phyloP scores from a whole-genome alignment of 37 sponge, comb jelly and placozoan genomes.

The Chondrilla cf. caribensis region DNA sequence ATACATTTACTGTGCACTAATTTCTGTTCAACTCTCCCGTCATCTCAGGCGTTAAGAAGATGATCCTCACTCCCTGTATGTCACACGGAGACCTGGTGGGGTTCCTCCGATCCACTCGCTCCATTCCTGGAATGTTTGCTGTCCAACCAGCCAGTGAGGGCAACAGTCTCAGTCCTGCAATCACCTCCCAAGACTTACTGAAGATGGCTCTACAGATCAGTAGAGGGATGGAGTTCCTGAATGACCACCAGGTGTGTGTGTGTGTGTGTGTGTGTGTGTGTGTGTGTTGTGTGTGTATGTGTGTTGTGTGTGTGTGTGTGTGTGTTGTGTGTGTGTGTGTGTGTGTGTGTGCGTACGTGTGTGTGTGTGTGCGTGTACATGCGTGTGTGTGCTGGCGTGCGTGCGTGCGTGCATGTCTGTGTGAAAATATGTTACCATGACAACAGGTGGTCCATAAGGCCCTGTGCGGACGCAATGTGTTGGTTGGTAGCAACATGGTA shows the following conservation, averaged over 20 bases:
- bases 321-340: neutral
- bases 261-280: neutral
- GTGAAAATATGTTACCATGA: too few relatives aligned
- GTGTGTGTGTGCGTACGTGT: neutral
- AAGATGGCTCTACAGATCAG: constrained; percentile 59
- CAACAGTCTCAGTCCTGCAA: constrained; percentile 29
- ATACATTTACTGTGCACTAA: too few relatives aligned
- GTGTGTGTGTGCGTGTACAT: neutral
- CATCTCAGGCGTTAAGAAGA: constrained; percentile 39
- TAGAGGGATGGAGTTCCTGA: constrained; percentile 65
- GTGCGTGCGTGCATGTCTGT: neutral
- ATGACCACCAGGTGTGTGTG: constrained; percentile 68
- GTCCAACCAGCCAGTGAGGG: constrained; percentile 47
- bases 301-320: too few relatives aligned
- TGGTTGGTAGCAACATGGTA: constrained; percentile 64
- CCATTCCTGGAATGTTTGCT: constrained; percentile 50
- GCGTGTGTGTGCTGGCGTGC: neutral
- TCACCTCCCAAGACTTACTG: constrained; percentile 60
- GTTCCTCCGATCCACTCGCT: constrained; percentile 59
- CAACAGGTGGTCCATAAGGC: constrained; percentile 59
- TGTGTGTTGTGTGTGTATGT: too few relatives aligned
- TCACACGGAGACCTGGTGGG: constrained; percentile 81
- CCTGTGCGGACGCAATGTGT: constrained; percentile 66
- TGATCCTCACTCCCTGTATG: constrained; percentile 71
- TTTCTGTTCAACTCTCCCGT: too few relatives aligned